Evolutionary conservation across 2,888 invertebrate species (phyloP).

Genomic region (Clepsis dumicolana): DNA sequence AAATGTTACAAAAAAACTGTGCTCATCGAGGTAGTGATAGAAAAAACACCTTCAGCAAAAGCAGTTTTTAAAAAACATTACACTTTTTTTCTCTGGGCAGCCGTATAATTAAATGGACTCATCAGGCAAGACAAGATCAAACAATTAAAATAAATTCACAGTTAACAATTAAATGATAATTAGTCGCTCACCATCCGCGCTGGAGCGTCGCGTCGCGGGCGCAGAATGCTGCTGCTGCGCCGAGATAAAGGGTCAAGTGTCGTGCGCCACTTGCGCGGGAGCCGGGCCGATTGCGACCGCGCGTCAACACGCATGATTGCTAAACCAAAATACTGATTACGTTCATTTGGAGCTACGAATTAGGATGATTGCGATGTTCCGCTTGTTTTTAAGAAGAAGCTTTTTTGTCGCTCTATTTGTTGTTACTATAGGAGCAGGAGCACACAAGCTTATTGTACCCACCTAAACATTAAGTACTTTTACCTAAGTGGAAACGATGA

Average conservation of each 20-base stretch:
- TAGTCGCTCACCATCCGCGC: conserved; percentile 17
- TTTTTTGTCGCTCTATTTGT: not conserved
- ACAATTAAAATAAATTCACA: not conserved
- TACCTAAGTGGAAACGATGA: not conserved
- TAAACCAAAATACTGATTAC: conserved; percentile 31
- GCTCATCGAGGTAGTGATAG: no score
- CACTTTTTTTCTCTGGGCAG: no score
- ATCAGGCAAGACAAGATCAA: not conserved
- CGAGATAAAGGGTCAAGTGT: conserved; percentile 52
- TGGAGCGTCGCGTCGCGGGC: conserved; percentile 47
- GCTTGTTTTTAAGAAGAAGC: not conserved
- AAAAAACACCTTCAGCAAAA: no score
- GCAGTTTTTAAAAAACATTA: no score
- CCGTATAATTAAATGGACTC: not conserved
- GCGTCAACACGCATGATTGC: conserved; percentile 17
- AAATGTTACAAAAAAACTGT: no score
- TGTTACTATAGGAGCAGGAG: not conserved
- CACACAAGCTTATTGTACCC: not conserved
- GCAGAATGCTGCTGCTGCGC: conserved; percentile 42
- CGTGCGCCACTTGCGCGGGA: conserved; percentile 41
- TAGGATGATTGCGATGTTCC: not conserved
- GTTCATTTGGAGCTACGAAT: conserved; percentile 3
- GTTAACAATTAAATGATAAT: not conserved
- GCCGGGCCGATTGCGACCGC: not conserved
- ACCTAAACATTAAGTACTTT: no score